phyloP scores from a whole-genome alignment of 2,113 vertebrate species.

The Plestiodon gilberti region DNA sequence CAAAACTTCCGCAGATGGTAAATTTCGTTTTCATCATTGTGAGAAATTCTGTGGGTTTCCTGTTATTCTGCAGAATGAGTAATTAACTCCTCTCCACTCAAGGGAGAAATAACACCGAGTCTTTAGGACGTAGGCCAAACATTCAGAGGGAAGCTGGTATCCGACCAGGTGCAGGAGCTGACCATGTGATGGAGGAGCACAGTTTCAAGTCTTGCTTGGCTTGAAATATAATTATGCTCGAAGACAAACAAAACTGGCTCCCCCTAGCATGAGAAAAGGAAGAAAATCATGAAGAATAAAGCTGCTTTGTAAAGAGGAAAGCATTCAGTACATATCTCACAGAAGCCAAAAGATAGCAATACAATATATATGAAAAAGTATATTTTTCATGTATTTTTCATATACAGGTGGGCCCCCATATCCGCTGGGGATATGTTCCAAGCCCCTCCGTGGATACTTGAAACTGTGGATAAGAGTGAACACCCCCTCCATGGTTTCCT shows the following conservation, averaged over 20 bases:
- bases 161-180: conserved; percentile 19
- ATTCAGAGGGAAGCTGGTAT: conserved; percentile 28
- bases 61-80: conserved; percentile 50
- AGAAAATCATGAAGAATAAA: neutral
- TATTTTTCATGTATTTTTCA: too few relatives aligned
- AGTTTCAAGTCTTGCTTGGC: neutral
- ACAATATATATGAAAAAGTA: neutral
- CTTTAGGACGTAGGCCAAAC: conserved; percentile 22
- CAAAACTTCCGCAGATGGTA: conserved; percentile 35
- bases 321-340: neutral
- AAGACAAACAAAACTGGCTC: neutral
- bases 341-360: neutral
- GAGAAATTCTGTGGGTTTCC: conserved; percentile 56
- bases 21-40: conserved; percentile 63
- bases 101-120: conserved; percentile 31
- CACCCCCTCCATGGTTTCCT: too few relatives aligned
- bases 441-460: too few relatives aligned
- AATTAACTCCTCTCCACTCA: conserved; percentile 52
- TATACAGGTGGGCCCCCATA: too few relatives aligned
- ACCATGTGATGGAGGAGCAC: neutral
- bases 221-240: neutral
- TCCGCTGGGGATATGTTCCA: too few relatives aligned
- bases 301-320: neutral
- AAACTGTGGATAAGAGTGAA: too few relatives aligned
- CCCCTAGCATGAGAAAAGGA: neutral